phyloP scores from a whole-genome alignment of 2,888 invertebrate genomes.

The Latrodectus elegans region DNA sequence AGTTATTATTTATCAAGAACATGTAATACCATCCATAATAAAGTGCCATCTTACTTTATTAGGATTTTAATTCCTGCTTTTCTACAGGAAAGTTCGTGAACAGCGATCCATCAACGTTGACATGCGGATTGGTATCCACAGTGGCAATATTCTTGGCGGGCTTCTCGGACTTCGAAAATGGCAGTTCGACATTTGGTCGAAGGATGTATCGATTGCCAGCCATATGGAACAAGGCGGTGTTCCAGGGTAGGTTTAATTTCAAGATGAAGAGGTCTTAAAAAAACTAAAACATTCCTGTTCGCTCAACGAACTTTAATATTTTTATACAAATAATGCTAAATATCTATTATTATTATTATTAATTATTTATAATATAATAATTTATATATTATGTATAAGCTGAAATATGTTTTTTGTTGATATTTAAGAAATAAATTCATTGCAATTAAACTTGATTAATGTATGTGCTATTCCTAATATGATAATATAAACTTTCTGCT shows the following conservation, averaged over 20 bases:
- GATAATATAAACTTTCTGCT: no score
- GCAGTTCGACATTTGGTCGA: conserved; percentile 95
- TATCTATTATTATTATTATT: no score
- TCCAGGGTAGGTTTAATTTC: conserved; percentile 84
- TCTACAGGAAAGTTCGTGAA: conserved; percentile 78
- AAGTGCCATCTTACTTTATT: no score
- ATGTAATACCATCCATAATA: no score
- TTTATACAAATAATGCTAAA: no score
- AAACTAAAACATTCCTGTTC: not conserved
- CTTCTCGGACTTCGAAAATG: conserved; percentile 94
- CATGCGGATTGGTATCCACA: conserved; percentile 97
- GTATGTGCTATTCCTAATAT: no score
- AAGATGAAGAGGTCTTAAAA: not conserved
- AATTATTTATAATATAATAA: no score
- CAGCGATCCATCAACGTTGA: conserved; percentile 89
- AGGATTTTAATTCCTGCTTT: not conserved
- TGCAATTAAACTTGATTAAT: no score
- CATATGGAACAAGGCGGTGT: conserved; percentile 94
- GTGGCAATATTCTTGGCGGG: conserved; percentile 92
- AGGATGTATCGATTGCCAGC: conserved; percentile 94
- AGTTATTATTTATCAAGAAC: no score
- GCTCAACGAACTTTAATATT: not conserved
- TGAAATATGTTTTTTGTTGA: no score
- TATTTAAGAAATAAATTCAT: no score
- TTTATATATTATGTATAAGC: no score